phyloP scores from a whole-genome alignment of 2,888 invertebrate species.

The Epirrhoe tristata region DNA sequence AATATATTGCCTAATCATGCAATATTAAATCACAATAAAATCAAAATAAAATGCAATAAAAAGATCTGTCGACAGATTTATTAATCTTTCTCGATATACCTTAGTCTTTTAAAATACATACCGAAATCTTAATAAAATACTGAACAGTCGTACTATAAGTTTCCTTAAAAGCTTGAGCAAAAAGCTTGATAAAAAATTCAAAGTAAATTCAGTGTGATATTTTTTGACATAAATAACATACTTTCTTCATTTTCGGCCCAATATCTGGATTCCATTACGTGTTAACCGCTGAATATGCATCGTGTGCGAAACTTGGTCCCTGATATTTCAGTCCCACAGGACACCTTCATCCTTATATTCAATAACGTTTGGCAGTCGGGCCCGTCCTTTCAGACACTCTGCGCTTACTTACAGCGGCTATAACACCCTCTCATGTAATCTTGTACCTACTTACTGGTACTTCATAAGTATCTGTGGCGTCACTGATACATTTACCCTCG shows the following conservation, averaged over 20 bases:
- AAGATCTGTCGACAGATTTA: too few relatives aligned
- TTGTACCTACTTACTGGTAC: conserved; percentile 23
- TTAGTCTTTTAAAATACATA: too few relatives aligned
- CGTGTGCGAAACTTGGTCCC: conserved; percentile 35
- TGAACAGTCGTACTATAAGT: too few relatives aligned
- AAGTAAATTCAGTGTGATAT: not conserved
- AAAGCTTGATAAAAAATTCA: too few relatives aligned
- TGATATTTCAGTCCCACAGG: conserved; percentile 37
- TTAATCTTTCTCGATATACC: too few relatives aligned
- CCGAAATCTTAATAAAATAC: too few relatives aligned
- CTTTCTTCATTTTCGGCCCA: conserved; percentile 20
- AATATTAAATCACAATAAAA: too few relatives aligned
- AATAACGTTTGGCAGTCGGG: conserved; percentile 39
- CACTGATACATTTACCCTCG: not conserved
- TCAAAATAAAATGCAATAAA: too few relatives aligned
- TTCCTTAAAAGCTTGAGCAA: too few relatives aligned
- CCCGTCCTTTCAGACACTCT: conserved; percentile 29
- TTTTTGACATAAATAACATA: conserved; percentile 17
- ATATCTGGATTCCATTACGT: conserved; percentile 35
- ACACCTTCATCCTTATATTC: conserved; percentile 44
- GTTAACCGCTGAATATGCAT: conserved; percentile 38
- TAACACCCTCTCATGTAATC: conserved; percentile 36
- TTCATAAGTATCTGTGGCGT: conserved; percentile 11
- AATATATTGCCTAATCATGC: too few relatives aligned
- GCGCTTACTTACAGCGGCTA: conserved; percentile 28